phyloP scores from a whole-genome alignment of 2,113 vertebrate species.

The Podocnemis expansa region DNA sequence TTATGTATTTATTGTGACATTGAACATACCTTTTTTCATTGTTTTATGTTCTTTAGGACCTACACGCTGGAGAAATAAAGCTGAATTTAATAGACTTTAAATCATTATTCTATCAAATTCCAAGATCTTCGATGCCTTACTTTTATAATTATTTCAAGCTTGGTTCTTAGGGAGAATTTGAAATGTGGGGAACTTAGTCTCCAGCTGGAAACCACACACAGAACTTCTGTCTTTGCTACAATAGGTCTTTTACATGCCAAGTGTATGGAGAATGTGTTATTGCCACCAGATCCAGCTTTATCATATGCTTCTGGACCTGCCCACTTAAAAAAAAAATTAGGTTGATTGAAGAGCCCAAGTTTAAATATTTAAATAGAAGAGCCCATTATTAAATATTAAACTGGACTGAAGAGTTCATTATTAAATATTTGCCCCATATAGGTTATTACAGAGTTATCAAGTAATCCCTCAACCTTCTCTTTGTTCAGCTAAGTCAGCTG shows the following conservation, averaged over 20 bases:
- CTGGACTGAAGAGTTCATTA: background rate
- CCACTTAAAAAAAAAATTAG: background rate
- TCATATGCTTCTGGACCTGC: background rate
- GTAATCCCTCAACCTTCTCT: background rate
- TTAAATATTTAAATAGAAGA: background rate
- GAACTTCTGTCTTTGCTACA: background rate
- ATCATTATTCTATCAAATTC: background rate
- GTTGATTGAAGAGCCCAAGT: background rate
- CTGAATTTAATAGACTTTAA: background rate
- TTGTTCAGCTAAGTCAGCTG: background rate
- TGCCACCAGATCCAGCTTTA: background rate
- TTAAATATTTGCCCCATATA: background rate
- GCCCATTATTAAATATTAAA: background rate
- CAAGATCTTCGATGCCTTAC: background rate
- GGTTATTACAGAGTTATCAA: background rate
- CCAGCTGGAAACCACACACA: background rate
- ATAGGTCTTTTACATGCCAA: background rate
- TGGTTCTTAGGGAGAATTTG: slow-evolving; percentile 9
- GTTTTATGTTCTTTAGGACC: background rate
- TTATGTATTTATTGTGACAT: no score
- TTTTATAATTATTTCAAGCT: background rate
- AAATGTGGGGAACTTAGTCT: background rate
- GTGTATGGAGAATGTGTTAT: background rate
- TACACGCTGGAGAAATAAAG: background rate
- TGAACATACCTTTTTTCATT: background rate